Conservation (phyloP, 2,888 invertebrate species). For the Mythimna impura region DNA sequence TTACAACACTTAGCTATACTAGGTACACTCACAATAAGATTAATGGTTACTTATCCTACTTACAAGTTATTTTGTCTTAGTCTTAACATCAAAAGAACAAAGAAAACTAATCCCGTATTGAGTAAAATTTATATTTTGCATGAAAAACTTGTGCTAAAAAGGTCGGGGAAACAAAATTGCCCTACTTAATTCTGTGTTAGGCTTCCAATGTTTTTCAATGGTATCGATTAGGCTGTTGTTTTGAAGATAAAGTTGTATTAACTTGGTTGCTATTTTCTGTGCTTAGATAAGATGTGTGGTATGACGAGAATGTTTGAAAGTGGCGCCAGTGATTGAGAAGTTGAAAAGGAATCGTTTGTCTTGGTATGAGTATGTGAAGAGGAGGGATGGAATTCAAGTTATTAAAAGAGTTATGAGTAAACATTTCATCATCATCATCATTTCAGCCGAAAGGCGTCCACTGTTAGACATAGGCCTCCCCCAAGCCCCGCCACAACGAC, state of each 20-base stretch:
- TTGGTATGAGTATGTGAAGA: no score
- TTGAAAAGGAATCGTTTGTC: no score
- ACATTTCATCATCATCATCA: no score
- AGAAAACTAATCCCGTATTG: conserved; percentile 54
- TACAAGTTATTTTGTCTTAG: conserved; percentile 56
- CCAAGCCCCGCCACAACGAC: no score
- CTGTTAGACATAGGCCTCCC: no score
- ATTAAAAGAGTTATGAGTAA: no score
- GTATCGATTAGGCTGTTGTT: conserved; percentile 27
- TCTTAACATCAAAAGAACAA: conserved; percentile 51
- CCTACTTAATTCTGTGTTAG: conserved; percentile 43
- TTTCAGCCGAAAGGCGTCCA: no score
- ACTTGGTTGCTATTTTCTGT: background rate
- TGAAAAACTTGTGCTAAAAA: conserved; percentile 52
- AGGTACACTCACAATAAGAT: conserved; percentile 50
- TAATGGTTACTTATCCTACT: conserved; percentile 52
- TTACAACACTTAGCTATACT: conserved; percentile 28
- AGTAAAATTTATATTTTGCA: conserved; percentile 60
- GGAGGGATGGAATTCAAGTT: no score
- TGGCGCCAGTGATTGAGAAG: no score
- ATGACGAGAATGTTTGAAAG: no score
- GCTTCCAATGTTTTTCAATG: conserved; percentile 27
- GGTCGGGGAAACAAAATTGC: conserved; percentile 45
- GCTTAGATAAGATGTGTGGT: no score
- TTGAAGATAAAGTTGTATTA: conserved; percentile 7